Base-by-base conservation (phyloP, 2,888 invertebrate genomes). In the Eueremaeus valkanovi region DNA sequence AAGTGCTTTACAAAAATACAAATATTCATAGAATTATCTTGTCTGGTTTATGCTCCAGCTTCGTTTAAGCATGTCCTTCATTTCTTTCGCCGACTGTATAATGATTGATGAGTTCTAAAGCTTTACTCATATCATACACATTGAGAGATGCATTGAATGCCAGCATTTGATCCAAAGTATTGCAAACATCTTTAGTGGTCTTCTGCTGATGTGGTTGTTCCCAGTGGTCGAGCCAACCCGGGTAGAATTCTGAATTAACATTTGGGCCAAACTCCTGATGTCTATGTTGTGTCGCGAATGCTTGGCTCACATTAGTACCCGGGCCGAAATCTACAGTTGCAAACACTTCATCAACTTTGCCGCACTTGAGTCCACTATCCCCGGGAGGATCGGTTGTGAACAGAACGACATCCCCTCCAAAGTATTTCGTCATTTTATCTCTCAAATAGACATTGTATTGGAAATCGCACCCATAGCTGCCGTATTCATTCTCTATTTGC, bases 211-310 rank as follows among this genome's bases (percentile, higher is more conserved):
- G 87, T 0, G 83, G 81, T 80, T 89, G 88, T 61, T 89, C 89
- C 95, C 95, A 95, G 82, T 92, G 90, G 0, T 93, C 91, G 73
- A 95, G 83, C 95, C 95, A 95, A 3, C 95, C 95, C 0, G 92
- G 89, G 85, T 95, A 95, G 84, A 87, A 95, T 83, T 94, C 94
- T 0, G 92, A 91, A 84, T 95, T 95, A 76, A 95, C 92, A 70
- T 92, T 82, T 0, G 95, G 95, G 0, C 93, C 94, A 77, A 86
- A 79, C 0, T 84, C 84, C 78, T 86, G 84, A 79, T 82, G 85
- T 45, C 83, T 81, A 76, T 86, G 81, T 80, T 87, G 85, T 8
- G 81, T 79, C 16, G 78, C 78, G 33, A 79, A 78, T 24, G 78
- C 70, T 8, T 66, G 24, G 16, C 0, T 49, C 1, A 68, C 63